Percentiles rank a stretch among this genome's conserved stretches.
Evolutionary conservation across 1,140 invertebrate species (phyloP).

Genomic region (Protaetia brevitarsis): DNA sequence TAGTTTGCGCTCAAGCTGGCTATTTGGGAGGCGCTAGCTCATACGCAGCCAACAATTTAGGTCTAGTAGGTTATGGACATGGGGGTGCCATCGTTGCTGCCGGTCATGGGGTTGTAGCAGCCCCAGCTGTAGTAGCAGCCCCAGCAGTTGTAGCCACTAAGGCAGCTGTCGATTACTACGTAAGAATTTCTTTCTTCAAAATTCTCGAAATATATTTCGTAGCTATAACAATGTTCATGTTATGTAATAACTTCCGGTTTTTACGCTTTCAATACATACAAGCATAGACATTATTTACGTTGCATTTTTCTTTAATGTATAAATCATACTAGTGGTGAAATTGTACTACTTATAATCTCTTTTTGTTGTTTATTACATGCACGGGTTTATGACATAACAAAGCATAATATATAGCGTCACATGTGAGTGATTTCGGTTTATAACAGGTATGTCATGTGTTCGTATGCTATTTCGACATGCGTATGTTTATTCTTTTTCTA

Average conservation of each 20-base stretch:
- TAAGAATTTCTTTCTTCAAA: slow-evolving; percentile 8
- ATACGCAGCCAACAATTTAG: slow-evolving; percentile 12
- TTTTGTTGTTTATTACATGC: background rate
- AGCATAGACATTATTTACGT: background rate
- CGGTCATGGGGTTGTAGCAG: slow-evolving; percentile 1
- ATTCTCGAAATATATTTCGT: too few relatives aligned
- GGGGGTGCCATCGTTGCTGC: slow-evolving; percentile 1
- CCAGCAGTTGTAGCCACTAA: slow-evolving; percentile 1
- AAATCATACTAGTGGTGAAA: too few relatives aligned
- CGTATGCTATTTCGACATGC: too few relatives aligned
- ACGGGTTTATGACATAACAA: slow-evolving; percentile 2
- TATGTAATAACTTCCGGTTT: too few relatives aligned
- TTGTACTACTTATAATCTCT: background rate
- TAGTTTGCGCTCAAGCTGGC: background rate
- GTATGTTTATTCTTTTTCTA: too few relatives aligned
- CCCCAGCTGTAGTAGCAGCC: slow-evolving; percentile 5
- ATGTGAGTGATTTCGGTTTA: slow-evolving; percentile 2
- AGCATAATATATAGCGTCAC: background rate
- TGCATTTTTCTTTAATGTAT: background rate
- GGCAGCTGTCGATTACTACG: slow-evolving; percentile 14
- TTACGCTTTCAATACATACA: too few relatives aligned
- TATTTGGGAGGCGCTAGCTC: slow-evolving; percentile 16
- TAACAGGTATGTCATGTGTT: too few relatives aligned
- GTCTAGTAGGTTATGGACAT: slow-evolving; percentile 17
- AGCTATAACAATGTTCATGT: too few relatives aligned